Evolutionary conservation across 1,140 invertebrate genomes (phyloP), one percentile per base, ranked within the genome.

Genomic region (Nasonia longicornis): DNA sequence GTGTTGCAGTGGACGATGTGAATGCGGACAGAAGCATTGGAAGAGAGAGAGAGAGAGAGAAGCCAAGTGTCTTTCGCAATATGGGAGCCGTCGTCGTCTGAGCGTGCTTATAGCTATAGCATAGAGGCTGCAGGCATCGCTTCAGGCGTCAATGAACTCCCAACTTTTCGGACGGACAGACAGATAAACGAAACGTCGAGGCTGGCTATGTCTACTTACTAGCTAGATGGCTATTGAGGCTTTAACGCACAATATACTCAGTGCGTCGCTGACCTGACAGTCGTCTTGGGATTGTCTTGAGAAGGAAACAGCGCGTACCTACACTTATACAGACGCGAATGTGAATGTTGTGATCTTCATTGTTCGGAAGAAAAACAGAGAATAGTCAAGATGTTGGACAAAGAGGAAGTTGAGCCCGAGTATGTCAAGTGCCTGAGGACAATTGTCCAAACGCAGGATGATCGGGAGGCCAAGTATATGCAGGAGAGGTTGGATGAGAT

Each of bases 401-500:
- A n/a, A 22, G 42, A 76, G 10, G 58, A 66, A 1, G 45, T 42
- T 11, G 63, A 80, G n/a, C 3, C 42, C 0, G 72, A 80, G 20
- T 72, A 77, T 11, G 16, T 45, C 1, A n/a, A 63, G 3, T 81
- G 74, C 20, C 38, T 81, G 0, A 31, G 12, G 12, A 63, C 3
- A 7, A 77, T 81, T 58, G 48, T 77, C 4, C n/a, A 48, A 1
- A 66, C 31, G 14, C 14, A 26, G 6, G 86, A 86, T 1, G 73
- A 87, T 31, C 58, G 2, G 1, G 70, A 86, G 67, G 86, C 84
- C 42, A 58, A 58, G 6, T 20, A 58, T 0, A 58, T 58, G 16
- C 3, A 88, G 87, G 88, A 82, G 3, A 84, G 76, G 45, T 72
- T 89, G 12, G 26, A 79, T 14, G 82, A 87, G 26, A 58, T 89